phyloP scores from a whole-genome alignment of 2,888 invertebrate species.

The Torymus texanus region DNA sequence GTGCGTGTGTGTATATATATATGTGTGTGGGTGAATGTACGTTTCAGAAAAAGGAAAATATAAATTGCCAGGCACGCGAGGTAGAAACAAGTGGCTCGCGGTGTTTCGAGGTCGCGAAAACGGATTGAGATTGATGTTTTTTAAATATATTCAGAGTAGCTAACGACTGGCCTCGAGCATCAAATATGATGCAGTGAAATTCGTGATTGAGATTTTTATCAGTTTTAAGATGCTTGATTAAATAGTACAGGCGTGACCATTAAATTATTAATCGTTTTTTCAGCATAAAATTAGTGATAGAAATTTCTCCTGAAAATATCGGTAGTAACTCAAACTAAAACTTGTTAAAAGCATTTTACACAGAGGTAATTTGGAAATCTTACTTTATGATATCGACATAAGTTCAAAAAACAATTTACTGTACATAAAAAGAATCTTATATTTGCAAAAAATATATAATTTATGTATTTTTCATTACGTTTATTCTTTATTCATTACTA shows the following conservation, averaged over 20 bases:
- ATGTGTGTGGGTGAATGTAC: too few species aligned
- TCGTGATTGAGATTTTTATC: slow-evolving; percentile 1
- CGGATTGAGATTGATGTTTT: slow-evolving; percentile 54
- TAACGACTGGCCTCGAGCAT: neutral
- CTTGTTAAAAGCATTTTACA: too few species aligned
- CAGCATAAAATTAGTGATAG: neutral
- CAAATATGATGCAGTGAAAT: slow-evolving; percentile 14
- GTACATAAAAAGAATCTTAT: too few species aligned
- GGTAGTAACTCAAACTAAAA: too few species aligned
- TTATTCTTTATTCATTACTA: too few species aligned
- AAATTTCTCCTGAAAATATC: slow-evolving; percentile 20
- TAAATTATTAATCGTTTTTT: slow-evolving; percentile 8
- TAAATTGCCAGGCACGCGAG: slow-evolving; percentile 26
- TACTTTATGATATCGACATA: too few species aligned
- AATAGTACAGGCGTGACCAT: neutral
- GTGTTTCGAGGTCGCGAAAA: slow-evolving; percentile 12
- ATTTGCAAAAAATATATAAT: too few species aligned
- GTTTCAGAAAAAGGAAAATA: neutral
- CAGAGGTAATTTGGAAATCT: too few species aligned
- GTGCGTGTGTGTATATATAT: too few species aligned
- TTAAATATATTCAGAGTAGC: slow-evolving; percentile 33
- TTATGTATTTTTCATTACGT: too few species aligned
- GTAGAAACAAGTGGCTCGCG: slow-evolving; percentile 5
- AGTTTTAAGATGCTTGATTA: neutral
- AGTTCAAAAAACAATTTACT: too few species aligned